These are phyloP conservation scores for Agapornis canus DNA, from an alignment of 2,797 vertebrate genomes.

Conservation along the genomic window DNA sequence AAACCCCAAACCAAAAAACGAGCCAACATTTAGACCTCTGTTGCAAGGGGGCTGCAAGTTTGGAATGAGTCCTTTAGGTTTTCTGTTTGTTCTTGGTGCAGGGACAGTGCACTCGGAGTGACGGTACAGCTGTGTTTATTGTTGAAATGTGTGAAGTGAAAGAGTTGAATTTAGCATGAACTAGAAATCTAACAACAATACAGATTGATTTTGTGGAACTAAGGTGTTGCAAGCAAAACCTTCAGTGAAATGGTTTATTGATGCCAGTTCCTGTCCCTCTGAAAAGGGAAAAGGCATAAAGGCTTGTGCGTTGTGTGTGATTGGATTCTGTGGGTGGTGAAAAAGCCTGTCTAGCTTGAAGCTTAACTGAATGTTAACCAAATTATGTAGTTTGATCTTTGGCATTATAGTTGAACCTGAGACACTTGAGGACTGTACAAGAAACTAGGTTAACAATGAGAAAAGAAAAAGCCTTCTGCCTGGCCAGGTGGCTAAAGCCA, in stretches of 20 bases:
- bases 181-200: background rate
- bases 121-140: background rate
- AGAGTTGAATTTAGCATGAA: background rate
- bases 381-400: background rate
- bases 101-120: background rate
- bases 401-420: background rate
- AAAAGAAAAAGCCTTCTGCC: background rate
- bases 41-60: background rate
- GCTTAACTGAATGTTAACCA: background rate
- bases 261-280: background rate
- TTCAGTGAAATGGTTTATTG: background rate
- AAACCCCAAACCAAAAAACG: background rate
- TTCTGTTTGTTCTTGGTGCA: background rate
- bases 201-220: background rate
- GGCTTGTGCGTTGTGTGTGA: background rate
- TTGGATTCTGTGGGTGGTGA: background rate
- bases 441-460: background rate
- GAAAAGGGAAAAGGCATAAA: background rate
- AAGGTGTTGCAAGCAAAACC: background rate
- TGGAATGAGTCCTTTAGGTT: background rate
- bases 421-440: conserved; percentile 18
- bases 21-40: background rate
- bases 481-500: background rate
- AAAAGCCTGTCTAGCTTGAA: background rate
- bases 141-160: background rate